phyloP scores from a whole-genome alignment of 2,113 vertebrate species.

The Corapipo altera region DNA sequence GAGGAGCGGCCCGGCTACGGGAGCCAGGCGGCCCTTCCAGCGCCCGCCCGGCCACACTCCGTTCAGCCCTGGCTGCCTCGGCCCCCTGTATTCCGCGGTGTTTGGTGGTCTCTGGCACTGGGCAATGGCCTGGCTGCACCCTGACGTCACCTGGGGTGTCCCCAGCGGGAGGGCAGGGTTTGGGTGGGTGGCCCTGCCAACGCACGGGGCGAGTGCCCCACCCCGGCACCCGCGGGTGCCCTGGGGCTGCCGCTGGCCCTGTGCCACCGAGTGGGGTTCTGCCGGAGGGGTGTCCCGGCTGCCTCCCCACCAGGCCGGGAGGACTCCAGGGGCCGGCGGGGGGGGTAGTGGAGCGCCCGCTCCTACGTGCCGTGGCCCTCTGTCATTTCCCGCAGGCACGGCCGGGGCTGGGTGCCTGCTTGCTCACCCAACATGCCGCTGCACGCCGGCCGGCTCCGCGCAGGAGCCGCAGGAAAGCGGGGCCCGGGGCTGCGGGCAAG shows the following conservation, averaged over 20 bases:
- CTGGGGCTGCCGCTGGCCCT: not conserved
- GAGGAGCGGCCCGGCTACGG: constrained; percentile 24
- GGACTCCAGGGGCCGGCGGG: not conserved
- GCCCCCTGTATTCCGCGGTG: not conserved
- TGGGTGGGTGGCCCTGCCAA: not conserved
- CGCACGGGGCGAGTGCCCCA: not conserved
- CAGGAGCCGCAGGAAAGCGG: constrained; percentile 56
- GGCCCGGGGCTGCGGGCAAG: constrained; percentile 55
- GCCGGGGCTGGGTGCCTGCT: constrained; percentile 46
- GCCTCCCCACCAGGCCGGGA: not conserved
- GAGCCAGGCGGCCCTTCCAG: not conserved
- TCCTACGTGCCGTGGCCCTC: constrained; percentile 41
- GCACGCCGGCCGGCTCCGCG: constrained; percentile 33
- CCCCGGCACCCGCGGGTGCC: not conserved
- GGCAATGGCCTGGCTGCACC: not conserved
- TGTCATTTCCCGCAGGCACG: constrained; percentile 55
- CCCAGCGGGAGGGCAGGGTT: not conserved
- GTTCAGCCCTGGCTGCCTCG: not conserved
- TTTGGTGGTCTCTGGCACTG: not conserved
- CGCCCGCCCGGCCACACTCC: not conserved
- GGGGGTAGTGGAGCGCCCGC: not conserved
- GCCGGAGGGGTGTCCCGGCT: not conserved
- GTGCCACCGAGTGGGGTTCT: not conserved
- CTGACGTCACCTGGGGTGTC: not conserved
- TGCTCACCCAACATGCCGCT: constrained; percentile 55